A percentile compares a stretch with the other conserved stretches of the same genome.
phyloP scores from a whole-genome alignment of 1,140 invertebrate genomes.

The Drosophila truncata region DNA sequence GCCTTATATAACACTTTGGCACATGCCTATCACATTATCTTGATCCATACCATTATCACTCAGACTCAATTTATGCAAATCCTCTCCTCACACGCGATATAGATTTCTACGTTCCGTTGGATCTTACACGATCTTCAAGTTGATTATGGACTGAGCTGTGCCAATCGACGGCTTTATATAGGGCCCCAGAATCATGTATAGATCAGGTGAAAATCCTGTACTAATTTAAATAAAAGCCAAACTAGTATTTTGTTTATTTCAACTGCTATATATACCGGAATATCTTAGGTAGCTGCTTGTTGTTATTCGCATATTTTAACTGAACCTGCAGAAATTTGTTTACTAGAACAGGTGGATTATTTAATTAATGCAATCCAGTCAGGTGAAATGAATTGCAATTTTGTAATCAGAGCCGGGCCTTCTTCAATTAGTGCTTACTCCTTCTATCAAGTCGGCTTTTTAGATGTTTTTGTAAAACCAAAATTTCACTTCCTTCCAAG shows the following conservation, averaged over 20 bases:
- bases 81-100: slow-evolving; percentile 70
- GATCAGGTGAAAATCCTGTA: slow-evolving; percentile 79
- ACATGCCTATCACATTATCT: slow-evolving; percentile 24
- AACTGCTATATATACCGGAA: slow-evolving; percentile 53
- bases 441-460: slow-evolving; percentile 1
- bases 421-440: not conserved
- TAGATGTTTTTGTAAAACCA: slow-evolving; percentile 7
- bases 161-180: slow-evolving; percentile 66
- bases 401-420: slow-evolving; percentile 17
- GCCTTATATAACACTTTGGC: slow-evolving; percentile 12
- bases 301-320: slow-evolving; percentile 66
- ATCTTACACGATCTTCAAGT: slow-evolving; percentile 68
- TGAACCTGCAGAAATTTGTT: slow-evolving; percentile 68
- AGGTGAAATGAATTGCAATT: slow-evolving; percentile 31
- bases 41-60: slow-evolving; percentile 75
- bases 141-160: slow-evolving; percentile 46
- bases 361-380: slow-evolving; percentile 43
- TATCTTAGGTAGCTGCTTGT: slow-evolving; percentile 51
- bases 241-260: slow-evolving; percentile 85
- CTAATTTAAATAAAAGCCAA: slow-evolving; percentile 81
- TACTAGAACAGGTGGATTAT: slow-evolving; percentile 70
- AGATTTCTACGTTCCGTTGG: slow-evolving; percentile 45
- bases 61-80: slow-evolving; percentile 76
- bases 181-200: slow-evolving; percentile 22
- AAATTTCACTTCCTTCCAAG: slow-evolving; percentile 26